Evolutionary conservation across 2,888 invertebrate species (phyloP).

Genomic region (Anthoptus insignis): DNA sequence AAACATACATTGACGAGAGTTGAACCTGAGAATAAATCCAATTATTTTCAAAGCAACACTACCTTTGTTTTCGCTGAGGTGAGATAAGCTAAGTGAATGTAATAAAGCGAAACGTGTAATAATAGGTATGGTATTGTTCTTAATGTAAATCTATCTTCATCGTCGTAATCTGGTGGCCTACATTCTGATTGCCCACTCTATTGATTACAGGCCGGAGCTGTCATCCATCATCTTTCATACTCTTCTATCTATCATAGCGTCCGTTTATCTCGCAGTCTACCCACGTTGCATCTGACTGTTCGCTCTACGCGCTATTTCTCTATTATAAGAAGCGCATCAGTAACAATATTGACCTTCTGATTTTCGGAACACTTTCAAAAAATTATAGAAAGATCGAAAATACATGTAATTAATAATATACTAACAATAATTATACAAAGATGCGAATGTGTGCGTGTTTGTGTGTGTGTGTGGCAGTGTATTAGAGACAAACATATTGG

Average conservation of each 20-base stretch:
- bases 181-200: slow-evolving; percentile 17
- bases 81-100: slow-evolving; percentile 1
- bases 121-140: slow-evolving; percentile 9
- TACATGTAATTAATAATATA: too few species aligned
- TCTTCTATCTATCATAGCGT: slow-evolving; percentile 27
- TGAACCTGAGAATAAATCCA: too few species aligned
- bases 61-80: background rate
- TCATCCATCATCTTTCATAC: slow-evolving; percentile 32
- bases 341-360: background rate
- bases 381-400: too few species aligned
- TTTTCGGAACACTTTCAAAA: background rate
- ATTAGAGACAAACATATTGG: too few species aligned
- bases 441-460: too few species aligned
- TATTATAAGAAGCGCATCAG: background rate
- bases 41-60: background rate
- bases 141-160: slow-evolving; percentile 18
- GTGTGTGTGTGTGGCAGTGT: too few species aligned
- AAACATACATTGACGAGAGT: too few species aligned
- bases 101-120: slow-evolving; percentile 1
- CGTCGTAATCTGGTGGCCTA: slow-evolving; percentile 19
- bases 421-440: too few species aligned
- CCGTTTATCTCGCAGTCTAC: slow-evolving; percentile 20
- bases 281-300: slow-evolving; percentile 14
- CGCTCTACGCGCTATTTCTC: background rate
- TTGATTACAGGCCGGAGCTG: slow-evolving; percentile 26